A percentile compares a stretch with the other conserved stretches of the same genome.
Conservation (phyloP, 2,113 vertebrate species). For the Gadus chalcogrammus region DNA sequence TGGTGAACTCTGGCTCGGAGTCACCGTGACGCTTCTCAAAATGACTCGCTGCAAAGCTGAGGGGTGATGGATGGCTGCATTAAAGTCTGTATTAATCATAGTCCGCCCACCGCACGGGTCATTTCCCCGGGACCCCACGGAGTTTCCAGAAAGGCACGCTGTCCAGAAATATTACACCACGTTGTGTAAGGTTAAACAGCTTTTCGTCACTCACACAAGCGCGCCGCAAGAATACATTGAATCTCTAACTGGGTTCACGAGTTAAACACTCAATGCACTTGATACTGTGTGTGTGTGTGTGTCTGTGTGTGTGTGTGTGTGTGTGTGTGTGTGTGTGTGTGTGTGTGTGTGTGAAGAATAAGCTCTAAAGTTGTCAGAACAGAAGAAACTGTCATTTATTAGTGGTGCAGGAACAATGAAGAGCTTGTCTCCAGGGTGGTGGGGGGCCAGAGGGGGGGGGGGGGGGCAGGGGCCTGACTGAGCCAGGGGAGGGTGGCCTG, state of each 20-base stretch:
- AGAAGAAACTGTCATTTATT: constrained; percentile 77
- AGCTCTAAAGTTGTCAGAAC: constrained; percentile 67
- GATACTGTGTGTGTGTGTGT: constrained; percentile 6
- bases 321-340: not conserved
- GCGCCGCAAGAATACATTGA: not conserved
- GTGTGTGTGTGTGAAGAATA: constrained; percentile 42
- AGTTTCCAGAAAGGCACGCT: not conserved
- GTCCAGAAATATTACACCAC: too few relatives aligned
- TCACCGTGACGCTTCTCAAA: too few relatives aligned
- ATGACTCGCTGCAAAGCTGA: too few relatives aligned
- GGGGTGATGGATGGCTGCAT: too few relatives aligned
- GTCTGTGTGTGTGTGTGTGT: constrained; percentile 9
- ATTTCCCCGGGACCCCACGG: constrained; percentile 30
- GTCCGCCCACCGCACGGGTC: not conserved
- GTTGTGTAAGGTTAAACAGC: too few relatives aligned
- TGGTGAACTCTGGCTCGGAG: too few relatives aligned
- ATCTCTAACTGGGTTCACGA: not conserved
- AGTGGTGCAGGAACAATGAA: constrained; percentile 74
- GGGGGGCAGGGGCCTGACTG: constrained; percentile 49
- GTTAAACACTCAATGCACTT: constrained; percentile 28
- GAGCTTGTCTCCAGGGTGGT: constrained; percentile 74
- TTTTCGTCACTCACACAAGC: not conserved
- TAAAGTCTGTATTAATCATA: too few relatives aligned
- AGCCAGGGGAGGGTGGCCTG: constrained; percentile 64
- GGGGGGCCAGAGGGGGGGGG: constrained; percentile 46